Conservation (phyloP, 2,113 vertebrate species). For the Zonotrichia leucophrys region DNA sequence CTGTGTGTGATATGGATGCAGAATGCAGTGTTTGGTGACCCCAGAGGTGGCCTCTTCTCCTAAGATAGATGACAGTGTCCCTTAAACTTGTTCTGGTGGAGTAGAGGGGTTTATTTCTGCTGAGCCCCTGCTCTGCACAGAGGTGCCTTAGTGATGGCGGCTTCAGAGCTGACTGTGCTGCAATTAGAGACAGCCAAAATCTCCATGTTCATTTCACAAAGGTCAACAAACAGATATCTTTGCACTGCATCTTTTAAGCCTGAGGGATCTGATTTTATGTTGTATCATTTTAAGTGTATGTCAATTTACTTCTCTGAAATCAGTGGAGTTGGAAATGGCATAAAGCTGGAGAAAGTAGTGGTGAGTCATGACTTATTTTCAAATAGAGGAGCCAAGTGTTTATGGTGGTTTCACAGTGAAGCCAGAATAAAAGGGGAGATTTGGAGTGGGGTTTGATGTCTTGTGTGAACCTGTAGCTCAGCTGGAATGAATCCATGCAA, state of each 20-base stretch:
- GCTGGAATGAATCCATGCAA: background rate
- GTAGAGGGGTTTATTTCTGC: background rate
- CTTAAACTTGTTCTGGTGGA: background rate
- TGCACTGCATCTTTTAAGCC: slow-evolving; percentile 1
- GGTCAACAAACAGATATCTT: background rate
- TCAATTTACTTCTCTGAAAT: slow-evolving; percentile 16
- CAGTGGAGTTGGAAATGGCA: background rate
- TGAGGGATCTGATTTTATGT: background rate
- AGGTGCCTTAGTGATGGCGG: background rate
- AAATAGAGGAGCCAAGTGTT: background rate
- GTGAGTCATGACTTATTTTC: background rate
- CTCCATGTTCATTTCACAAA: slow-evolving; percentile 36
- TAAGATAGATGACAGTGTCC: background rate
- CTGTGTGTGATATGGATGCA: background rate
- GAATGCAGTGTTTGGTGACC: background rate
- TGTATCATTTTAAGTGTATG: background rate
- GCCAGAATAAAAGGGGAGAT: background rate
- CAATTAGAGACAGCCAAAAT: background rate
- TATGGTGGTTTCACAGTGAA: background rate
- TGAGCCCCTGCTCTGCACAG: background rate
- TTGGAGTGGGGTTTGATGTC: background rate
- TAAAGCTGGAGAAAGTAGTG: background rate
- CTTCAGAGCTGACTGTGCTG: background rate
- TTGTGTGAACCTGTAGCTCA: background rate
- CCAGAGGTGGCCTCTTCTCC: background rate